Evolutionary conservation across 2,113 vertebrate species (phyloP).

Genomic region (Anhinga anhinga): DNA sequence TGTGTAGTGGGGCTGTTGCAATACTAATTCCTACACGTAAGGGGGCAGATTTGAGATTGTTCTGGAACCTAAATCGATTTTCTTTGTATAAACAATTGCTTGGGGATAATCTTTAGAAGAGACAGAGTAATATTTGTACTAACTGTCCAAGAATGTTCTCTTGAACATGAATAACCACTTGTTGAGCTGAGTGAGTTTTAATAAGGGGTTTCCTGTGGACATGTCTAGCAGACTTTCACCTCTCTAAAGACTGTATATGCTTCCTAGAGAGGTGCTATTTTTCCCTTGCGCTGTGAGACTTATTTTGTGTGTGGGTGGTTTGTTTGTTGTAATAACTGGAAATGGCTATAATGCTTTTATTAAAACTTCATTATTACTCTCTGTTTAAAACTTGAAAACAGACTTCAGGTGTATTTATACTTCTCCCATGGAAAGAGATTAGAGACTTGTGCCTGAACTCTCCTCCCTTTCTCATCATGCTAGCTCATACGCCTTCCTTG

Average conservation of each 20-base stretch:
- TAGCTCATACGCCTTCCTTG: not conserved
- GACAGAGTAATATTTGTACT: not conserved
- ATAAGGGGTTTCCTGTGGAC: not conserved
- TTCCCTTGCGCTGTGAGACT: not conserved
- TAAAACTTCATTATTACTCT: not conserved
- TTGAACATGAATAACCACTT: not conserved
- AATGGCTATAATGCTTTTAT: not conserved
- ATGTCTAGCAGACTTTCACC: not conserved
- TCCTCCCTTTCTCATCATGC: not conserved
- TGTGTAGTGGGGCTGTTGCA: fast-evolving
- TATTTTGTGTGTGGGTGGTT: not conserved
- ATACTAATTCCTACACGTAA: fast-evolving
- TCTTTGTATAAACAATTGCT: not conserved
- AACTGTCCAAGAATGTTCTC: constrained; percentile 12
- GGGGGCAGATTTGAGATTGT: not conserved
- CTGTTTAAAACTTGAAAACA: not conserved
- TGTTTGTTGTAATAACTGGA: constrained; percentile 1
- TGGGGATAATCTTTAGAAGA: not conserved
- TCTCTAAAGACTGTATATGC: not conserved
- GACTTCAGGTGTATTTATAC: constrained; percentile 36
- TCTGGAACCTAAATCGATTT: fast-evolving
- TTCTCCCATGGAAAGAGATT: not conserved
- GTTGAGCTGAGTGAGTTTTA: not conserved
- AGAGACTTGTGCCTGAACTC: not conserved
- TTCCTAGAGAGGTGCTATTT: not conserved